Evolutionary conservation across 1,140 invertebrate genomes (phyloP).

Genomic region (Magallana ariakensis): DNA sequence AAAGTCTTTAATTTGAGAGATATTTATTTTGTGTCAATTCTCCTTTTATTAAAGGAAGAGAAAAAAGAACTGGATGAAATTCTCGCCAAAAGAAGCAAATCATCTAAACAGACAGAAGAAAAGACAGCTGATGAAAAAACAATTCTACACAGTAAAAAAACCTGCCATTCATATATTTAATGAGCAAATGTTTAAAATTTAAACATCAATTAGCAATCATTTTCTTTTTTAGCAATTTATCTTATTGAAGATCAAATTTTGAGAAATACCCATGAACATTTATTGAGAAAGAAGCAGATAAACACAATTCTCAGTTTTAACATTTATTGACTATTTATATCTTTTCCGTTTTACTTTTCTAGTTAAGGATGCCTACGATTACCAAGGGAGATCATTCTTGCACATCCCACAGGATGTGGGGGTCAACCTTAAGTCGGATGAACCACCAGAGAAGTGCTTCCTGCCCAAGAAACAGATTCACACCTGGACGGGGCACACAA

Average conservation of each 20-base stretch:
- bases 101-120: conserved; percentile 86
- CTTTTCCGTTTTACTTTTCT: conserved; percentile 65
- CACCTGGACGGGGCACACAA: conserved; percentile 98
- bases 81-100: conserved; percentile 87
- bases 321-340: no score
- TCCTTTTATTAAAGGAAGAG: conserved; percentile 85
- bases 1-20: not conserved
- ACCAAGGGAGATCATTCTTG: conserved; percentile 97
- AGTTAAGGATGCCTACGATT: conserved; percentile 97
- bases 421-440: conserved; percentile 94
- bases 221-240: no score
- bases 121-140: conserved; percentile 93
- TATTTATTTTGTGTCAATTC: not conserved
- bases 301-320: no score
- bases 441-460: conserved; percentile 96
- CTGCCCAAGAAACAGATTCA: conserved; percentile 97
- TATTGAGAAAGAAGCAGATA: no score
- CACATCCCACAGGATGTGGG: conserved; percentile 97
- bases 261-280: no score
- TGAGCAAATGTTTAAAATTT: no score
- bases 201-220: no score
- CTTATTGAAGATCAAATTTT: no score
- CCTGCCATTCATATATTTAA: no score
- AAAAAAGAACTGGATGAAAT: conserved; percentile 96
- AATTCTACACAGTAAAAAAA: conserved; percentile 92